Base-by-base conservation (phyloP, 2,797 vertebrate species). In the Mus minutoides region DNA sequence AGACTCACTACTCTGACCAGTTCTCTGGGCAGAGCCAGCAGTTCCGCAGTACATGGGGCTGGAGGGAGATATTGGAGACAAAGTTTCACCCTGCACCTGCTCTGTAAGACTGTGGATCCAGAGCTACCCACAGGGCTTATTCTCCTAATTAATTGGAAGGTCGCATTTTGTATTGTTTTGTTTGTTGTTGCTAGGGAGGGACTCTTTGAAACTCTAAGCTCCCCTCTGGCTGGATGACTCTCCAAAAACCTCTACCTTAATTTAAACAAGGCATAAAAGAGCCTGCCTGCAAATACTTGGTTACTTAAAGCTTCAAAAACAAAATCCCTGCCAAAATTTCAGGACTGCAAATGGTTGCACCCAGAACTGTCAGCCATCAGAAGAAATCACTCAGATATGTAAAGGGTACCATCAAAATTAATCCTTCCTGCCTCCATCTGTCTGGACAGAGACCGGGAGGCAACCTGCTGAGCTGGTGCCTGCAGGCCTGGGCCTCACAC, bases 361-460 rank as follows among this genome's bases (percentile, higher is more conserved):
- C 93, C 58, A 75, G 95, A 94, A 97, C 96, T 94, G 86, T 98
- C 93, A 98, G 52, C 94, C 90, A 95, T 97, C 97, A 98, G 92
- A 97, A 96, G 88, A 97, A 84, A 98, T 98, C 94, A 96, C 97
- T 97, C 84, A 96, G 37, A 73, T 96, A 80, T 93, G 90, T 64
- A 97, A 92, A 75, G 21, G 82, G 80, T 90, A 96, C 93, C 82
- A 96, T 91, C 95, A 96, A 67, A 97, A 84, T 86, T 98, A 97
- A 97, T 97, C 96, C 87, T 97, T 97, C 95, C 96, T 97, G 96
- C 96, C 94, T 97, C 78, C 96, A 77, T 97, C 86, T 98, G 94
- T 97, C 96, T 96, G 95, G 94, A 97, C 94, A 97, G 8, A 97
- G 83, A 54, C 26, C 58, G 88, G 75, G 31, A 94, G 89, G 94